Conservation (phyloP, 1,140 invertebrate species). For the Ylistrum balloti region DNA sequence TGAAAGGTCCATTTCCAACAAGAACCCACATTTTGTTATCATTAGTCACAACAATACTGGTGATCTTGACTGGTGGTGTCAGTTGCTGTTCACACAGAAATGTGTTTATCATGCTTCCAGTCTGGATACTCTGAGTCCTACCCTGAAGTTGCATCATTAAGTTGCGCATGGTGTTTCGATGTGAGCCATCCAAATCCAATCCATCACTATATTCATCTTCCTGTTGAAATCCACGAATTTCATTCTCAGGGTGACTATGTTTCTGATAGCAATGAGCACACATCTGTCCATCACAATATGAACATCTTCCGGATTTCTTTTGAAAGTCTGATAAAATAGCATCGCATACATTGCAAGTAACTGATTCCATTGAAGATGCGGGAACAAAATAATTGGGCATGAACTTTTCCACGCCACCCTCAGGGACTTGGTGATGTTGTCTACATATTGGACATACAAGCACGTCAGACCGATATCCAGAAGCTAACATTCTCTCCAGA, state of each 20-base stretch:
- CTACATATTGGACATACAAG: not conserved
- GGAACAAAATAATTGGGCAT: slow-evolving; percentile 6
- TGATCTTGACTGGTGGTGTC: not conserved
- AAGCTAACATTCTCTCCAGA: not conserved
- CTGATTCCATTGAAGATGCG: not conserved
- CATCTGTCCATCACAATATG: not conserved
- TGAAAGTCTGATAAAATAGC: not conserved
- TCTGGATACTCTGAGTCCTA: not conserved
- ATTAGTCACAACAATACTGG: not conserved
- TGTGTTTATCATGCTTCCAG: not conserved
- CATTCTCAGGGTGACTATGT: not conserved
- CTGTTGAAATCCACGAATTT: not conserved
- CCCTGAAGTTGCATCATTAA: slow-evolving; percentile 21
- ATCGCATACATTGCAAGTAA: not conserved
- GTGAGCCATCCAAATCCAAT: not conserved
- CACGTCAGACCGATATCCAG: not conserved
- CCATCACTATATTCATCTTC: slow-evolving; percentile 25
- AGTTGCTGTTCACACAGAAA: slow-evolving; percentile 5
- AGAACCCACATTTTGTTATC: not conserved
- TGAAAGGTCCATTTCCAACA: not conserved
- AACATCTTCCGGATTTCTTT: slow-evolving; percentile 14
- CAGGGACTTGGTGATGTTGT: not conserved
- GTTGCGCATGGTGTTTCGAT: not conserved
- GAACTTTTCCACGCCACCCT: not conserved
- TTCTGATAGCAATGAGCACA: not conserved